Base-by-base conservation (phyloP, 1,140 invertebrate genomes). In the Augochlora pura region DNA sequence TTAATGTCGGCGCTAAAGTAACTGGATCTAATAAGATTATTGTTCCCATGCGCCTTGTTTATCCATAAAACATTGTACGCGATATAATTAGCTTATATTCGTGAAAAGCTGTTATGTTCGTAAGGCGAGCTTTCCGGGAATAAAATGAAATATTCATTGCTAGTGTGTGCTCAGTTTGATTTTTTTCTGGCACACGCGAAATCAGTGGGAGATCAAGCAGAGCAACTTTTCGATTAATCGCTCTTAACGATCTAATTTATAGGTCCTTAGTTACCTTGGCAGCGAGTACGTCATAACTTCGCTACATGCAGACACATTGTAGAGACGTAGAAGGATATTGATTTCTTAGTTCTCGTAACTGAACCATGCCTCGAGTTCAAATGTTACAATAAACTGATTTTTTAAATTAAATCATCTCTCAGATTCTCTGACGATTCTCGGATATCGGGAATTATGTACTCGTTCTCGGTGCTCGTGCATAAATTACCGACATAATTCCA, bases 151-250 rank as follows among this genome's bases (percentile, higher is more conserved):
- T 16, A 52, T 52, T 18, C 16, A 52, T 18, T 8, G 54, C 7
- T 57, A n/a, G n/a, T 9, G 18, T 21, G 8, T 9, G 54, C 7
- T 57, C 6, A 21, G 21, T 57, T 6, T 9, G 8, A 9, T 8
- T 57, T 23, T 54, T n/a, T n/a, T 8, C 6, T n/a, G 16, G 16
- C 1, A 57, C n/a, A 12, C 57, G 27, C 59, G 54, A 59, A 64
- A 16, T 52, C 52, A 52, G 25, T 7, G 25, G 8, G 63, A 73
- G 63, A 63, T 57, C 76, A 52, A 82, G 64, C 32, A 42, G 18
- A 49, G 42, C 75, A 74, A 74, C 67, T 84, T 84, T 83, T 83
- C 81, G 46, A 83, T 79, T 84, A 83, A 79, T 80, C 81, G 23
- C 25, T 39, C 32, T 59, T 18, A 3, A 27, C 25, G 75, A 18